Conservation (phyloP, 2,797 vertebrate genomes). For the Etheostoma perlongum region DNA sequence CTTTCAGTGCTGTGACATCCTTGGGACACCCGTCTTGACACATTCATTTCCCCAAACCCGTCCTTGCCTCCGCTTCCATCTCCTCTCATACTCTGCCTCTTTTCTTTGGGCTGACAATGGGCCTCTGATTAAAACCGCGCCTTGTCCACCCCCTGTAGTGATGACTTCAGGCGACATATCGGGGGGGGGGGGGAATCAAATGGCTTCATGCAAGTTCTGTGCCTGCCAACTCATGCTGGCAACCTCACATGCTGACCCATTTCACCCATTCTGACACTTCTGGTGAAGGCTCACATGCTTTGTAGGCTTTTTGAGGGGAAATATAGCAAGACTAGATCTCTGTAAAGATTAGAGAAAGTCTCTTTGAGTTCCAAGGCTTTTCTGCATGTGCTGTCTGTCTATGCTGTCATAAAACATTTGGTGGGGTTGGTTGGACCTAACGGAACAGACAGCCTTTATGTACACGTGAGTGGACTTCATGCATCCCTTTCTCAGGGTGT, state of each 20-base stretch:
- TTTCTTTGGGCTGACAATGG: constrained; percentile 67
- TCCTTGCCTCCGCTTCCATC: constrained; percentile 43
- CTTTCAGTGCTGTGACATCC: constrained; percentile 58
- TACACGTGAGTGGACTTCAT: neutral
- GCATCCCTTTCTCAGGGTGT: neutral
- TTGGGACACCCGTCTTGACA: constrained; percentile 57
- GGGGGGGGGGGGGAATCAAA: constrained; percentile 57
- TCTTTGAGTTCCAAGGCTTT: constrained; percentile 19
- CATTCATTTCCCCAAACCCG: constrained; percentile 60
- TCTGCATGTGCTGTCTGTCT: constrained; percentile 10
- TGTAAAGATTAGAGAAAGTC: constrained; percentile 35
- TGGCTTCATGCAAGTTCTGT: constrained; percentile 31
- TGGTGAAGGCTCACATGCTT: constrained; percentile 3
- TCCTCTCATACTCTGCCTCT: constrained; percentile 42
- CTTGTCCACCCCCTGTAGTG: constrained; percentile 58
- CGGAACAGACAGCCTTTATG: neutral
- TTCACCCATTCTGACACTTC: constrained; percentile 44
- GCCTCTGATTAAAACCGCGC: constrained; percentile 66
- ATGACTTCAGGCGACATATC: constrained; percentile 49
- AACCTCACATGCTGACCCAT: constrained; percentile 25
- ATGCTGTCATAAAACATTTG: constrained; percentile 33
- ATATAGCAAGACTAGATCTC: constrained; percentile 33
- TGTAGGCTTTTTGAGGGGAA: constrained; percentile 30
- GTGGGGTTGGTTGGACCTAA: neutral
- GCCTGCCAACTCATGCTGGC: constrained; percentile 44